Percentiles rank a stretch among this genome's conserved stretches.
Evolutionary conservation across 2,797 vertebrate species (phyloP).

Genomic region (Meriones psammophilus): DNA sequence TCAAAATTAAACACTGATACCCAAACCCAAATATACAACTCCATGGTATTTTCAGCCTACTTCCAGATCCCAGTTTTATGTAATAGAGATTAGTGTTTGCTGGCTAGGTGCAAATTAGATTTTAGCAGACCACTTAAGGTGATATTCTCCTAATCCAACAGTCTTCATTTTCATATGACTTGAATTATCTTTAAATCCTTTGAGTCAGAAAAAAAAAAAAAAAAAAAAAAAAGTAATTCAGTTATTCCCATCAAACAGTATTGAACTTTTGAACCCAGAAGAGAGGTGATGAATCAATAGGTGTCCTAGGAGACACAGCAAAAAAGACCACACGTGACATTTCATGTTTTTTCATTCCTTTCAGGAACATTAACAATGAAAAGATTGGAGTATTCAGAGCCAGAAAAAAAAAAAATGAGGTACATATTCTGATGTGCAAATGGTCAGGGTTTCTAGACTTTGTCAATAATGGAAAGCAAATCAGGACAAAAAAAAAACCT

Average conservation of each 20-base stretch:
- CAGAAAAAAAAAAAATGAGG: slow-evolving; percentile 25
- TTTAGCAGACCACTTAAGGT: slow-evolving; percentile 29
- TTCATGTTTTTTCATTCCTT: slow-evolving; percentile 21
- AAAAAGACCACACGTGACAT: not conserved
- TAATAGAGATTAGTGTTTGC: not conserved
- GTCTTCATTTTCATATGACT: slow-evolving; percentile 39
- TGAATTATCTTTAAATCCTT: slow-evolving; percentile 54
- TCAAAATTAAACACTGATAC: slow-evolving; percentile 15
- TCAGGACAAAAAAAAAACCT: not conserved
- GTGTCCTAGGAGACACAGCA: not conserved
- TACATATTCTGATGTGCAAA: slow-evolving; percentile 17
- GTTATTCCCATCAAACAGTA: slow-evolving; percentile 19
- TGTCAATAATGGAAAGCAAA: not conserved
- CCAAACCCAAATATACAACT: not conserved
- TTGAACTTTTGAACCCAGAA: slow-evolving; percentile 58
- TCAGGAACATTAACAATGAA: slow-evolving; percentile 6
- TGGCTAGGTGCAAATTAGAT: slow-evolving; percentile 43
- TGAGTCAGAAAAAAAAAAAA: slow-evolving; percentile 40
- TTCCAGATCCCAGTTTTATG: not conserved
- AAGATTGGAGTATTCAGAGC: slow-evolving; percentile 5
- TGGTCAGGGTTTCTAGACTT: not conserved
- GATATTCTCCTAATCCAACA: slow-evolving; percentile 19
- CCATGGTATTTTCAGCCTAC: not conserved
- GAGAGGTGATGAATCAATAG: not conserved
- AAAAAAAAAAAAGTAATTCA: slow-evolving; percentile 54